A percentile compares a stretch with the other conserved stretches of the same genome.
phyloP scores from a whole-genome alignment of 2,113 vertebrate genomes.

The Pelmatolapia mariae region DNA sequence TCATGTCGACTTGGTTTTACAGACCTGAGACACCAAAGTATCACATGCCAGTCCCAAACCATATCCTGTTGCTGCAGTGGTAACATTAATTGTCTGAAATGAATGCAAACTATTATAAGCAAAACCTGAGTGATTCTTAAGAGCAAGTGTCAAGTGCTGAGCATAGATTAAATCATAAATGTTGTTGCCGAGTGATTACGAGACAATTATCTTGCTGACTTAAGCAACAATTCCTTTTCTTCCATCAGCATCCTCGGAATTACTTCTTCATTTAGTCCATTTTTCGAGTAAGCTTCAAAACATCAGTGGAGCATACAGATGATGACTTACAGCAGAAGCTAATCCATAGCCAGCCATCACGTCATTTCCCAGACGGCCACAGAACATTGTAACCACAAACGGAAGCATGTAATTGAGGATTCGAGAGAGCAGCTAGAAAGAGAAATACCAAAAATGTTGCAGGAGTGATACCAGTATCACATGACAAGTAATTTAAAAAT shows the following conservation, averaged over 20 bases:
- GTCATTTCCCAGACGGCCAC: conserved; percentile 85
- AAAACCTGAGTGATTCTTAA: not conserved
- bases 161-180: not conserved
- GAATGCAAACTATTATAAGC: not conserved
- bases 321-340: conserved; percentile 77
- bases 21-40: conserved; percentile 81
- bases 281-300: not conserved
- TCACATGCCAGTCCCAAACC: conserved; percentile 86
- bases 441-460: not conserved
- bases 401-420: conserved; percentile 84
- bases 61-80: conserved; percentile 77
- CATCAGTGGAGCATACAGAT: not conserved
- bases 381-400: conserved; percentile 88
- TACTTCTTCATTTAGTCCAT: not conserved
- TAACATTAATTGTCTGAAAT: conserved; percentile 84
- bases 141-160: not conserved
- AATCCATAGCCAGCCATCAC: conserved; percentile 84
- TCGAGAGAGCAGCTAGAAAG: conserved; percentile 78
- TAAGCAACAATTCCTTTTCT: not conserved
- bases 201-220: not conserved
- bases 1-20: not conserved
- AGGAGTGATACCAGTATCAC: not conserved
- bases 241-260: not conserved
- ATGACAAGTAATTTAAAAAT: not conserved
- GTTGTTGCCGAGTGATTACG: not conserved